Base-by-base conservation (phyloP, 2,888 invertebrate genomes). In the Merodon equestris region DNA sequence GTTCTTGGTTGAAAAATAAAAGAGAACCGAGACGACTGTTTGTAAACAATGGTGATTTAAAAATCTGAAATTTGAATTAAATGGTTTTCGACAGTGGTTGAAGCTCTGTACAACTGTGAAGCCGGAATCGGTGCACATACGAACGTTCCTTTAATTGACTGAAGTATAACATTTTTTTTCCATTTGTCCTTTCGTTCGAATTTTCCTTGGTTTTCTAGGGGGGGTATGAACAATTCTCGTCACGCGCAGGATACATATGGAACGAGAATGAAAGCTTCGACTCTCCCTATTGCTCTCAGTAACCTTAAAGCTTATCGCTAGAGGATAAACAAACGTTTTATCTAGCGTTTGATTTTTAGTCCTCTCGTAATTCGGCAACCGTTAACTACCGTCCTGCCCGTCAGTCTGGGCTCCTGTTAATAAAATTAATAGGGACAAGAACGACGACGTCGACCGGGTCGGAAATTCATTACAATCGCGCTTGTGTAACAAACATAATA, bases 301-400 rank as follows among this genome's bases (percentile, higher is more conserved):
- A 48, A 60, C 54, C 61, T 61, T 47, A 71, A 66, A 76, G 76
- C 76, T 71, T 19, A n/a, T 27, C 9, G 47, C 61, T 57, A 45
- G 38, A 63, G 61, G 73, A 73, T 53, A 63, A 12, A 47, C 9
- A 15, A 27, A 57, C 53, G 36, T 56, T 58, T 38, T 19, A 17
- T 17, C 10, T 45, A 17, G 67, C 45, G 40, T 57, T 77, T 63
- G 73, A 72, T 77, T 51, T 57, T 77, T 63, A 77, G 77, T 77
- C 57, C 72, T 77, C 72, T 77, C 67, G 44, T 63, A 53, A 73
- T 73, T 58, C 57, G 53, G 67, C 63, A 68, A 63, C 72, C 60
- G 72, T 72, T 47, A 63, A 68, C 57, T 72, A 27, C 27, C 7
- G 27, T 27, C 27, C 3, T 27, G n/a, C 27, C 27, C 7, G 27